Evolutionary conservation across 2,113 vertebrate genomes (phyloP).

Genomic region (Myanophis thanlyinensis): DNA sequence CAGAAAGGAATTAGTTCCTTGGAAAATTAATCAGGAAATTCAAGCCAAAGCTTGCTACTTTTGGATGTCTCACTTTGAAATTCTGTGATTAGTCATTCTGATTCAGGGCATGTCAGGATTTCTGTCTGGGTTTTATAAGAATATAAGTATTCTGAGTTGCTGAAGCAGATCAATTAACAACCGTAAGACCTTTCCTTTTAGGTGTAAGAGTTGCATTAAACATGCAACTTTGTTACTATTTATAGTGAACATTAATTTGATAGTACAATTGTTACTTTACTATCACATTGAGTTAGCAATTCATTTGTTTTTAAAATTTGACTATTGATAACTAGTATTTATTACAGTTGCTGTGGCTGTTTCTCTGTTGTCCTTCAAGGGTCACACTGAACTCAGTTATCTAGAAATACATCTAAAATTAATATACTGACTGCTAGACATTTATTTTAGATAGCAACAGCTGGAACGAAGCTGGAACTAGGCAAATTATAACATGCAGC

Average conservation of each 20-base stretch:
- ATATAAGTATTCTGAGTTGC: neutral
- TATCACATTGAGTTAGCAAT: conserved; percentile 52
- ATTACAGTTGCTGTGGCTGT: conserved; percentile 34
- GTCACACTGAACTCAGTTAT: neutral
- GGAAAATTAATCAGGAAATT: neutral
- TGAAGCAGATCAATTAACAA: neutral
- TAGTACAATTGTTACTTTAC: conserved; percentile 52
- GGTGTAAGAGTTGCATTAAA: neutral
- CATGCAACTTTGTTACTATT: conserved; percentile 18
- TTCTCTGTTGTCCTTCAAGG: conserved; percentile 42
- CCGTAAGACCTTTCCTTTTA: neutral
- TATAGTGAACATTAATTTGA: conserved; percentile 55
- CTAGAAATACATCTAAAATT: neutral
- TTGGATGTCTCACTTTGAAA: neutral
- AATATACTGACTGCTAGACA: neutral
- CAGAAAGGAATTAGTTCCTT: neutral
- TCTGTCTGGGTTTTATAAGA: neutral
- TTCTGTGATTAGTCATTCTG: neutral
- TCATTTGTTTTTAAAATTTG: conserved; percentile 43
- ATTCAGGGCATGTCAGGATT: neutral
- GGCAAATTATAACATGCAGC: neutral
- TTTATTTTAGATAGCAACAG: neutral
- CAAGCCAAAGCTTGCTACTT: no score
- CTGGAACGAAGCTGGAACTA: neutral
- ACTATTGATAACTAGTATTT: conserved; percentile 22